Percentiles rank a stretch among this genome's conserved stretches.
phyloP scores from a whole-genome alignment of 53 echinoderm and acorn worm species.

The Astropecten irregularis region DNA sequence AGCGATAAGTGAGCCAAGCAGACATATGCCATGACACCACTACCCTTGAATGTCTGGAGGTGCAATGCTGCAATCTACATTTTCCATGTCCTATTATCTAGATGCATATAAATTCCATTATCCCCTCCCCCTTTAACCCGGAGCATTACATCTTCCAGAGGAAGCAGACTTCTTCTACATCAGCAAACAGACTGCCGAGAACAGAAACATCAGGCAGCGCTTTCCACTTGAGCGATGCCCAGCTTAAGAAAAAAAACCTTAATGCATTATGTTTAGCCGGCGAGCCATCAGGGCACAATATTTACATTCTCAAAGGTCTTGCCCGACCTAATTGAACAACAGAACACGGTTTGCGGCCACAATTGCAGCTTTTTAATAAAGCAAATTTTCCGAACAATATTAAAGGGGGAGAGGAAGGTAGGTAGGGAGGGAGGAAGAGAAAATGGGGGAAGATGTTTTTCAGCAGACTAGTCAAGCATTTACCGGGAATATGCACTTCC shows the following conservation, averaged over 20 bases:
- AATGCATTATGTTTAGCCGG: no score
- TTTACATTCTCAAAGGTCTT: no score
- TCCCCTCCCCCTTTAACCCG: background rate
- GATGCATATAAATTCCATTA: conserved; percentile 24
- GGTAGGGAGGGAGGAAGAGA: no score
- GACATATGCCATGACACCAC: no score
- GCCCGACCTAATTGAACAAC: background rate
- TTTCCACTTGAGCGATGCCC: conserved; percentile 4
- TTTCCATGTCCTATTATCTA: conserved; percentile 6
- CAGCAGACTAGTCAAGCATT: conserved; percentile 14
- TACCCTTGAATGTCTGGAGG: conserved; percentile 4
- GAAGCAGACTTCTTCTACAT: conserved; percentile 25
- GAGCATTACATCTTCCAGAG: background rate
- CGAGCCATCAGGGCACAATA: no score
- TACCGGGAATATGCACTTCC: conserved; percentile 14
- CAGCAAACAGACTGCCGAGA: conserved; percentile 20
- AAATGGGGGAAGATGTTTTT: no score
- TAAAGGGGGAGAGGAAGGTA: background rate
- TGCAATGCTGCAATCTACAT: conserved; percentile 10
- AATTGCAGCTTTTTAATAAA: no score
- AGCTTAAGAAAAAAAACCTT: no score
- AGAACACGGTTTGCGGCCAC: background rate
- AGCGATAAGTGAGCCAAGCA: no score
- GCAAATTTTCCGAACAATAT: conserved; percentile 1
- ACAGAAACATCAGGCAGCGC: conserved; percentile 1